Base-by-base conservation (phyloP, 2,113 vertebrate species). In the Stomatorhinus ivindoensis region DNA sequence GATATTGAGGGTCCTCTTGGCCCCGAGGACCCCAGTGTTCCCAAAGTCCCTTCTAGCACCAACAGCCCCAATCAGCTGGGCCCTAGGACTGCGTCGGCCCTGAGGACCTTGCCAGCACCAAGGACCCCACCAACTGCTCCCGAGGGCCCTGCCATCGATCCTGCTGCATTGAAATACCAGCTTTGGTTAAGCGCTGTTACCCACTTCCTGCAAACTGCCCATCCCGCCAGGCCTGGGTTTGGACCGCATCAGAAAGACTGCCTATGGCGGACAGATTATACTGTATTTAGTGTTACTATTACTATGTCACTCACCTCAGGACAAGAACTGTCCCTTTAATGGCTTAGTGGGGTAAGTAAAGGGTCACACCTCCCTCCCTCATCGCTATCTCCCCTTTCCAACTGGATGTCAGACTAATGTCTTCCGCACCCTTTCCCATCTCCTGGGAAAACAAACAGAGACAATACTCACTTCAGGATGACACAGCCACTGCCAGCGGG, bases 401-500 rank as follows among this genome's bases (percentile, higher is more conserved):
- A 21, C 61, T 82, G 4, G 46, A 46, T 53, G 21, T 27, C 84
- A 87, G 51, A 69, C 55, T 55, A 44, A 42, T 47, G 80, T 51
- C 55, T 48, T 35, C 39, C 10, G 44, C 53, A 35, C 61, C 21
- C 39, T 46, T 55, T 31, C 24, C 55, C 44, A 44, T 47, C 53
- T 86, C 51, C 82, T 50, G 84, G 58, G 39, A 86, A 87, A 35
- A 80, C 35, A 80, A 39, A 65, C 17, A 80, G 39, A 55, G 46
- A 80, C 24, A 53, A 73, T 48, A 96, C 98, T 94, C 96, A 99
- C 98, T 99, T 99, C 1, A 99, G 95, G 92, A 96, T 94, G 48
- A 99, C 94, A 92, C 98, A 99, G 90, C 98, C 98, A 0, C 96
- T 96, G 27, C 98, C 97, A 0, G 95, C n/a, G 4, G 97, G 92